Conservation (phyloP, 2,888 invertebrate species). For the Scaptomyza caliginosa region DNA sequence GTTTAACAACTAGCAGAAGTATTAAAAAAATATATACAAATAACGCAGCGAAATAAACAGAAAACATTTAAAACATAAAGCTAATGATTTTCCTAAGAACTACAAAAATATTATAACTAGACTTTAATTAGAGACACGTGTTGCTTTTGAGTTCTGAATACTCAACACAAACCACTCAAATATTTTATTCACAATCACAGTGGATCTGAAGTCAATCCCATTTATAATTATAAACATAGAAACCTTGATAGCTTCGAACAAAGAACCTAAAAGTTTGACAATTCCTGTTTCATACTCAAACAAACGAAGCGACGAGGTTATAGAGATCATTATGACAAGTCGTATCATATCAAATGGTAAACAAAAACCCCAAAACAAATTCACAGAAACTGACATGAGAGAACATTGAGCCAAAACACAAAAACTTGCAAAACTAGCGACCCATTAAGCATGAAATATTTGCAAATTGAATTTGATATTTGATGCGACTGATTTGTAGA, state of each 20-base stretch:
- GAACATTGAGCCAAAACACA: slow-evolving; percentile 5
- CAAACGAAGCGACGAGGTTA: slow-evolving; percentile 39
- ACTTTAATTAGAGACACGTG: slow-evolving; percentile 46
- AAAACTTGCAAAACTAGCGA: slow-evolving; percentile 49
- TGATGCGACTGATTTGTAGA: slow-evolving; percentile 12
- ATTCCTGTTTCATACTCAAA: slow-evolving; percentile 48
- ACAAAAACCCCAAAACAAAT: slow-evolving; percentile 42
- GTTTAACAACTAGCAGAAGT: neutral
- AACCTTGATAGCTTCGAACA: slow-evolving; percentile 32
- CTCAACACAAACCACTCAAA: slow-evolving; percentile 12
- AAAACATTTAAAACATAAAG: no score
- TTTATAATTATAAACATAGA: slow-evolving; percentile 34
- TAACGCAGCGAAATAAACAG: no score
- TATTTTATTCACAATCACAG: slow-evolving; percentile 19
- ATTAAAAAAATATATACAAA: neutral
- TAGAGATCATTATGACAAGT: slow-evolving; percentile 29
- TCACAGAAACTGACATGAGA: slow-evolving; percentile 46
- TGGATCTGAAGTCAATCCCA: slow-evolving; percentile 19
- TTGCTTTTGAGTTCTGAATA: slow-evolving; percentile 10
- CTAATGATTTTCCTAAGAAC: slow-evolving; percentile 23
- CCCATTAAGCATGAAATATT: slow-evolving; percentile 41
- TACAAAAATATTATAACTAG: slow-evolving; percentile 1
- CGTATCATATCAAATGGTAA: slow-evolving; percentile 29
- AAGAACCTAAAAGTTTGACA: slow-evolving; percentile 25
- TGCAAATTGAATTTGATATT: slow-evolving; percentile 23